These are phyloP conservation scores for Amphibalanus amphitrite DNA, from an alignment of 1,140 invertebrate genomes.

Conservation along the genomic window DNA sequence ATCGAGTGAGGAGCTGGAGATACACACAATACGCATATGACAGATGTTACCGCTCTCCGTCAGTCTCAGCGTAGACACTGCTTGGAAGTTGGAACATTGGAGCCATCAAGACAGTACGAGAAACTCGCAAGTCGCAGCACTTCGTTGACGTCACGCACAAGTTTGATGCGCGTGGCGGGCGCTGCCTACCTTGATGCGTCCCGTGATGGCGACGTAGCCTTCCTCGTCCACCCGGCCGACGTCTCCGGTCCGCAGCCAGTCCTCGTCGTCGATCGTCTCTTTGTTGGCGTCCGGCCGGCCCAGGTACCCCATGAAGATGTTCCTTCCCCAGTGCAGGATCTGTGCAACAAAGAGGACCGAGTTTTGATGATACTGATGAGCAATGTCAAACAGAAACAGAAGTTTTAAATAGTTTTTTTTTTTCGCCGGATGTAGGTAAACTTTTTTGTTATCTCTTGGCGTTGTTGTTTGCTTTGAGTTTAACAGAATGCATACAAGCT, in stretches of 20 bases:
- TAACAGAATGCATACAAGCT: too few relatives aligned
- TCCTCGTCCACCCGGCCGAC: slow-evolving; percentile 39
- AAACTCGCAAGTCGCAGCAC: slow-evolving; percentile 5
- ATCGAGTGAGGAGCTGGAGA: too few relatives aligned
- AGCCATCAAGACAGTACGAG: not conserved
- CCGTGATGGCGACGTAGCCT: slow-evolving; percentile 28
- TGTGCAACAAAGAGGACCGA: slow-evolving; percentile 12
- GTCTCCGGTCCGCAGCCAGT: slow-evolving; percentile 91
- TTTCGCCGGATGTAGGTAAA: slow-evolving; percentile 5
- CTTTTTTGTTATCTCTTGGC: not conserved
- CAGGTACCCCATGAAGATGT: slow-evolving; percentile 32
- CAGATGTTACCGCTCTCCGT: too few relatives aligned
- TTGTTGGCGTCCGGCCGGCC: slow-evolving; percentile 28
- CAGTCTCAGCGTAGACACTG: too few relatives aligned
- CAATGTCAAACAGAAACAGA: not conserved
- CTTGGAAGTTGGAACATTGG: too few relatives aligned
- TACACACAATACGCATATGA: too few relatives aligned
- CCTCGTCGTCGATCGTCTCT: slow-evolving; percentile 63
- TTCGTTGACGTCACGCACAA: slow-evolving; percentile 5
- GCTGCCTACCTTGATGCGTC: slow-evolving; percentile 25
- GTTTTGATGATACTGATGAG: not conserved
- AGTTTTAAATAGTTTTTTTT: not conserved
- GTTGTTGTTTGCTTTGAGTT: too few relatives aligned
- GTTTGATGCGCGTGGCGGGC: not conserved
- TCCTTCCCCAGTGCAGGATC: slow-evolving; percentile 26